Evolutionary conservation across 2,797 vertebrate genomes (phyloP).

Genomic region (Hephaestus fuliginosus): DNA sequence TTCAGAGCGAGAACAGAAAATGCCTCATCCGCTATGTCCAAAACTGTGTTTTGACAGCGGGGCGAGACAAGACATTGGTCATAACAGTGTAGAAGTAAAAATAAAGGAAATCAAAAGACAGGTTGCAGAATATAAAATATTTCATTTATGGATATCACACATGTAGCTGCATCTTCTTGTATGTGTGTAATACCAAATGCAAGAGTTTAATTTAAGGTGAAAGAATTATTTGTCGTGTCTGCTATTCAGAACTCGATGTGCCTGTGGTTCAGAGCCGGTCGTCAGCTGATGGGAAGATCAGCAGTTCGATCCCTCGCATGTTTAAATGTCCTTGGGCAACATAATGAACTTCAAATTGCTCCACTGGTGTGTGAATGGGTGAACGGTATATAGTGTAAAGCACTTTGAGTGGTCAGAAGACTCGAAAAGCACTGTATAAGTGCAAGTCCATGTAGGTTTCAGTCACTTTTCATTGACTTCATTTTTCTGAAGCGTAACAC

Average conservation of each 20-base stretch:
- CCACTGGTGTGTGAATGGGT: too few relatives aligned
- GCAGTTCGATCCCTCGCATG: too few relatives aligned
- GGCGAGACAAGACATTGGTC: neutral
- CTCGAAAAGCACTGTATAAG: too few relatives aligned
- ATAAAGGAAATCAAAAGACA: conserved; percentile 2
- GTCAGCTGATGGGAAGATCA: too few relatives aligned
- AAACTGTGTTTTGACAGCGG: neutral
- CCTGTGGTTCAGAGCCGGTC: too few relatives aligned
- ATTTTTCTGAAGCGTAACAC: conserved; percentile 41
- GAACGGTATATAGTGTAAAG: too few relatives aligned
- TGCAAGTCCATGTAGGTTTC: neutral
- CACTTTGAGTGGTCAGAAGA: too few relatives aligned
- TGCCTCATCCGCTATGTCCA: neutral
- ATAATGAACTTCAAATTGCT: too few relatives aligned
- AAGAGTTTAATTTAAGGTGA: neutral
- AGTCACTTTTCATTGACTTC: conserved; percentile 15
- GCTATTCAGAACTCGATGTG: conserved; percentile 22
- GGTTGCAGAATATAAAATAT: neutral
- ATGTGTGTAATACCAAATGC: neutral
- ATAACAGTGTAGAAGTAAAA: neutral
- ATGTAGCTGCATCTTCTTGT: neutral
- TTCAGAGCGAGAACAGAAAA: neutral
- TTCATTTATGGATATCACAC: neutral
- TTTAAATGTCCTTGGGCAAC: too few relatives aligned
- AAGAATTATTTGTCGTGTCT: neutral